A percentile compares a stretch with the other conserved stretches of the same genome.
These are phyloP conservation scores for Lycia hirtaria DNA, from an alignment of 2,888 invertebrate species.

Conservation along the genomic window DNA sequence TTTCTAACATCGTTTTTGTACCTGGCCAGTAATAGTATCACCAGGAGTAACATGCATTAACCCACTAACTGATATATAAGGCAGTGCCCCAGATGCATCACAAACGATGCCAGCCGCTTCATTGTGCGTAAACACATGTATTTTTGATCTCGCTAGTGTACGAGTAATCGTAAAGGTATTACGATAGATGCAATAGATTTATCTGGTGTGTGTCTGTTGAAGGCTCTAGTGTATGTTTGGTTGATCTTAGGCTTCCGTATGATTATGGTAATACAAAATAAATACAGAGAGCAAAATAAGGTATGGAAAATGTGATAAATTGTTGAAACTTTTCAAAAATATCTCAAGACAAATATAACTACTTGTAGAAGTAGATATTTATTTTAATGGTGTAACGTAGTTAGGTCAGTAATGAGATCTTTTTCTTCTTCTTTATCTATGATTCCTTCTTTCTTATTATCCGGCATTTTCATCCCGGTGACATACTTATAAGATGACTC, in stretches of 20 bases:
- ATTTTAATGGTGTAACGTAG: too few relatives aligned
- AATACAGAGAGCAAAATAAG: too few relatives aligned
- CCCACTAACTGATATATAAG: slow-evolving; percentile 51
- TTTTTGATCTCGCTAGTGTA: slow-evolving; percentile 43
- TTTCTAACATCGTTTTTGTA: slow-evolving; percentile 22
- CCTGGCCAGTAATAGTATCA: slow-evolving; percentile 56
- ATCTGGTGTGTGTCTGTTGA: not conserved
- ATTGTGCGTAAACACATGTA: slow-evolving; percentile 54
- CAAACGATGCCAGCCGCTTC: slow-evolving; percentile 43
- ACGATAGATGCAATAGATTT: slow-evolving; percentile 17
- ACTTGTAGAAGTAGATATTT: too few relatives aligned
- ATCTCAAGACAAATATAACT: not conserved
- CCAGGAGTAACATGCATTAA: slow-evolving; percentile 47
- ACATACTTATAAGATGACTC: too few relatives aligned
- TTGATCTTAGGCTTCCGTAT: not conserved
- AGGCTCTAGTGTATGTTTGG: not conserved
- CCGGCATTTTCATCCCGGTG: too few relatives aligned
- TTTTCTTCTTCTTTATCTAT: too few relatives aligned
- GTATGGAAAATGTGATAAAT: too few relatives aligned
- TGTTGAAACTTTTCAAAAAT: not conserved
- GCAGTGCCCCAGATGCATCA: slow-evolving; percentile 48
- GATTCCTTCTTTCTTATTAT: too few relatives aligned
- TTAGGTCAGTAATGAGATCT: too few relatives aligned
- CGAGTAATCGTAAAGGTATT: slow-evolving; percentile 31
- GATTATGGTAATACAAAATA: not conserved